A percentile compares a stretch with the other conserved stretches of the same genome.
Conservation (phyloP, 2,113 vertebrate genomes). For the Polypterus bichir region DNA sequence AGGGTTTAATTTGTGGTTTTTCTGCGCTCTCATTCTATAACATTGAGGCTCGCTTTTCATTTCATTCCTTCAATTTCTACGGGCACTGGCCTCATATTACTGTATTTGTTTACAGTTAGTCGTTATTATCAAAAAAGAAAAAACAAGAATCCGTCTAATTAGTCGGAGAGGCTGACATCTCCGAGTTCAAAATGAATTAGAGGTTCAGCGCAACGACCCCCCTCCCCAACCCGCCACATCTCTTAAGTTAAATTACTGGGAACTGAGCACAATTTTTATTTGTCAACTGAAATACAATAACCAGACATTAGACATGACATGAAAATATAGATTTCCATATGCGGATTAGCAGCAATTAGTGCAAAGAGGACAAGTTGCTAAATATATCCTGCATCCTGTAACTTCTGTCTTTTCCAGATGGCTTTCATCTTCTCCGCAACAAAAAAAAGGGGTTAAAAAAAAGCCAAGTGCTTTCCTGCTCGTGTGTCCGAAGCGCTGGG, state of each 20-base stretch:
- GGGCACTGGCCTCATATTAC: too few species aligned
- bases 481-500: slow-evolving; percentile 34
- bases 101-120: too few species aligned
- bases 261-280: neutral
- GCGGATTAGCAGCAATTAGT: neutral
- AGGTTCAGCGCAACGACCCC: too few species aligned
- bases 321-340: neutral
- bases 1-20: too few species aligned
- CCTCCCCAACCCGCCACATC: too few species aligned
- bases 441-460: neutral
- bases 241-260: neutral
- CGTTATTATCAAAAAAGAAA: too few species aligned
- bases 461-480: slow-evolving; percentile 24
- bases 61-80: too few species aligned
- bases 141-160: too few species aligned
- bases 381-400: neutral
- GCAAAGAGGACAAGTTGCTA: slow-evolving; percentile 1
- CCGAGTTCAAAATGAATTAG: too few species aligned
- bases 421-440: slow-evolving; percentile 21
- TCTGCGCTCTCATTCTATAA: too few species aligned
- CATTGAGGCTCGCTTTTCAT: too few species aligned
- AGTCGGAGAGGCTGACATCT: too few species aligned
- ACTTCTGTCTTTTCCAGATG: slow-evolving; percentile 26
- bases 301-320: neutral
- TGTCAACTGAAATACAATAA: neutral